Percentiles rank a stretch among this genome's conserved stretches.
These are phyloP conservation scores for Origma solitaria DNA, from an alignment of 2,113 vertebrate genomes.

Conservation along the genomic window DNA sequence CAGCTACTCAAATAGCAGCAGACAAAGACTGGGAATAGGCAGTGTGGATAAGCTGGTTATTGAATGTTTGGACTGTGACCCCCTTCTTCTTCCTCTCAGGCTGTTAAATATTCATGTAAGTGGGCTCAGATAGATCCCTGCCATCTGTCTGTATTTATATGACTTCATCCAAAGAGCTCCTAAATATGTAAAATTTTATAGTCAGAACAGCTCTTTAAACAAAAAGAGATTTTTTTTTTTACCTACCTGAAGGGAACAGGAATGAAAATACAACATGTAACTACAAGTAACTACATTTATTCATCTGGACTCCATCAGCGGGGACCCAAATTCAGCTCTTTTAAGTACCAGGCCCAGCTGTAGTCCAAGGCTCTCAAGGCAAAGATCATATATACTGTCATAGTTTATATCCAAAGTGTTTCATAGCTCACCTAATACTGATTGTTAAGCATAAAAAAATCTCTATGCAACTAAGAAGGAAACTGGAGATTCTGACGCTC, in stretches of 20 bases:
- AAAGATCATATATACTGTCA: background rate
- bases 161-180: background rate
- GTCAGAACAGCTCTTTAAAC: background rate
- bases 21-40: background rate
- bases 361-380: background rate
- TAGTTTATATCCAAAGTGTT: background rate
- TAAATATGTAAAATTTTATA: background rate
- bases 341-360: background rate
- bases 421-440: background rate
- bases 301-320: background rate
- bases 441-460: background rate
- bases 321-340: background rate
- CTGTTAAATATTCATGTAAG: constrained; percentile 49
- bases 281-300: background rate
- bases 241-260: background rate
- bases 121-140: background rate
- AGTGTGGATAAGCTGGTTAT: constrained; percentile 22
- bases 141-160: constrained; percentile 29
- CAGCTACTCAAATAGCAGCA: constrained; percentile 7
- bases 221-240: background rate
- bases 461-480: background rate
- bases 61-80: constrained; percentile 35
- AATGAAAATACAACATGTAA: background rate
- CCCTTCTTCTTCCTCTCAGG: background rate
- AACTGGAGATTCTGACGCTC: background rate